Base-by-base conservation (phyloP, 2,888 invertebrate genomes). In the Idaea aversata region DNA sequence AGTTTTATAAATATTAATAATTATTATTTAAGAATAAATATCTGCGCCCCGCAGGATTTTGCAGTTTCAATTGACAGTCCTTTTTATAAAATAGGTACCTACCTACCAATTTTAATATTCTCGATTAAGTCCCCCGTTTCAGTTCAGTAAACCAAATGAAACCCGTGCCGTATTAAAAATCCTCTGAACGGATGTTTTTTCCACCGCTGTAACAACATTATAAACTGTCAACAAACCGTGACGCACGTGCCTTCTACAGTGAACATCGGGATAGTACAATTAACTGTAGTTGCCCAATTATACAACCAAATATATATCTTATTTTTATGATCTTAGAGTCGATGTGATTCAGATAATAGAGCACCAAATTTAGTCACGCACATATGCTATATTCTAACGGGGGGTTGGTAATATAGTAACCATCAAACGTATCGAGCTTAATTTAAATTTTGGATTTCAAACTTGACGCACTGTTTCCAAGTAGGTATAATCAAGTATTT, bases 341-440 rank as follows among this genome's bases (percentile, higher is more conserved):
- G 15, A 13, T 13, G n/a, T 15, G 60, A 61, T 16, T n/a, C 15
- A 64, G 64, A 64, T 62, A 70, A 75, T 67, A 25, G 69, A 69
- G 71, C 71, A 68, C 69, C 68, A 70, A 75, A 59, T 85, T 88
- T 88, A 85, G 87, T 85, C 76, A 83, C 85, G 85, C 85, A 84
- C 88, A 88, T 86, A 87, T 88, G 87, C 84, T 77, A 77, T 73
- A 72, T 69, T 81, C 76, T 84, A 86, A 85, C 82, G 76, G 80
- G 83, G 77, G 77, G 74, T 73, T 76, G 81, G 75, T 77, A n/a
- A n/a, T n/a, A 82, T 80, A 77, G 79, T 73, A 79, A 84, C 79
- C 65, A 73, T 75, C 73, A 77, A 79, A 78, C 80, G 76, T 76
- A 78, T 77, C 71, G 72, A 74, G 75, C 75, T 80, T 81, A 76